These are phyloP conservation scores for Rhinella marina DNA, from an alignment of 2,797 vertebrate species.

Conservation along the genomic window DNA sequence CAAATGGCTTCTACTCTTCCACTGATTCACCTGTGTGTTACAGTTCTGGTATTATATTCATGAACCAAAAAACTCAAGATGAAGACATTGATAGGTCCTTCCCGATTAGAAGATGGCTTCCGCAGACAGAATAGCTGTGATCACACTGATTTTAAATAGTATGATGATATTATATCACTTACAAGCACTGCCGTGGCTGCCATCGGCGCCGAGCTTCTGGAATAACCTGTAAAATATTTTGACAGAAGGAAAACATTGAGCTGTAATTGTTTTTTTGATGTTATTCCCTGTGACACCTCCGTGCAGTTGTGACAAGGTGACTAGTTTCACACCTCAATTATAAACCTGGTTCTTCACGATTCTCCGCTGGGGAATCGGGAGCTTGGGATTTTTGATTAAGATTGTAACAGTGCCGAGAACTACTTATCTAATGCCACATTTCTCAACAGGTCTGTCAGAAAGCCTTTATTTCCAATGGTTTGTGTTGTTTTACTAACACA, in stretches of 20 bases:
- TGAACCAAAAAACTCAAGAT: no score
- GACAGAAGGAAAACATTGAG: slow-evolving; percentile 13
- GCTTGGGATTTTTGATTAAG: slow-evolving; percentile 6
- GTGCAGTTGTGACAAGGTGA: slow-evolving; percentile 7
- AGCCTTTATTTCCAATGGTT: slow-evolving; percentile 74
- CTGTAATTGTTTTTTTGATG: not conserved
- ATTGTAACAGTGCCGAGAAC: slow-evolving; percentile 21
- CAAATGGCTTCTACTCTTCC: no score
- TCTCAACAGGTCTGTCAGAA: slow-evolving; percentile 66
- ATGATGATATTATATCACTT: not conserved
- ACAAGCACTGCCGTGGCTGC: not conserved
- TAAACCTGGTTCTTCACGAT: not conserved
- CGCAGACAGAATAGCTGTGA: not conserved
- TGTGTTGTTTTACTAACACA: slow-evolving; percentile 73
- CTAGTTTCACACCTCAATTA: slow-evolving; percentile 22
- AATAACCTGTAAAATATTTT: not conserved
- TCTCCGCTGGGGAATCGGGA: not conserved
- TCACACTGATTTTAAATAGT: not conserved
- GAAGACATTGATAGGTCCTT: no score
- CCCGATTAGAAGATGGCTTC: no score
- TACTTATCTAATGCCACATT: slow-evolving; percentile 63
- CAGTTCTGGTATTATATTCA: no score
- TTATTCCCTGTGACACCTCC: slow-evolving; percentile 8
- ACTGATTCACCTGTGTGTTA: no score
- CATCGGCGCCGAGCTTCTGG: not conserved